Conservation (phyloP, 2,888 invertebrate genomes). For the Ophion ventricosus region DNA sequence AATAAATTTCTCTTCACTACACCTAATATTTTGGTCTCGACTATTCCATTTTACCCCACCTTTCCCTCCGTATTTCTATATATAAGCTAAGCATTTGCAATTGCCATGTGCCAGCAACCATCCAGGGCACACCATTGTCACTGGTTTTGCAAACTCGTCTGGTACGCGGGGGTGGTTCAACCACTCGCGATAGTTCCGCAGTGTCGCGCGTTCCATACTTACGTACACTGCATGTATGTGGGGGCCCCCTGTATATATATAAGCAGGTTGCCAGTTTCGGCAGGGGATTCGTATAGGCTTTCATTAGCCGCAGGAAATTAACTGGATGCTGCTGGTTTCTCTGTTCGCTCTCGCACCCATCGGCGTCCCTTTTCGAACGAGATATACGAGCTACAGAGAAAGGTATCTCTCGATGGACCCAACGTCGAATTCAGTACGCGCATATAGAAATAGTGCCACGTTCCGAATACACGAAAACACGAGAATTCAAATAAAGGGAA, state of each 20-base stretch:
- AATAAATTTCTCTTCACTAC: too few relatives aligned
- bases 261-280: slow-evolving; percentile 59
- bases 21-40: too few relatives aligned
- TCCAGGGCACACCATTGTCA: slow-evolving; percentile 55
- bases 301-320: slow-evolving; percentile 83
- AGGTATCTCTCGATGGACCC: slow-evolving; percentile 33
- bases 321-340: slow-evolving; percentile 73
- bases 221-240: neutral
- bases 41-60: too few relatives aligned
- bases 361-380: slow-evolving; percentile 36
- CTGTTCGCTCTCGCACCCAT: slow-evolving; percentile 47
- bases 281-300: slow-evolving; percentile 70
- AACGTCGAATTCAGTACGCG: slow-evolving; percentile 24
- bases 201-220: slow-evolving; percentile 42
- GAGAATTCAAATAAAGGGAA: neutral
- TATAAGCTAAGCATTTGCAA: slow-evolving; percentile 25
- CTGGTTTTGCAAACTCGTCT: slow-evolving; percentile 44
- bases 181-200: slow-evolving; percentile 49
- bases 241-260: slow-evolving; percentile 12
- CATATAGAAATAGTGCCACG: slow-evolving; percentile 9
- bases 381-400: slow-evolving; percentile 9
- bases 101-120: slow-evolving; percentile 34
- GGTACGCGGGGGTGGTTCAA: slow-evolving; percentile 34
- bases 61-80: slow-evolving; percentile 18
- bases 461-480: neutral